Evolutionary conservation across 1,140 invertebrate species (phyloP), one percentile per base, ranked within the genome.

Genomic region (Dendrolimus punctatus): DNA sequence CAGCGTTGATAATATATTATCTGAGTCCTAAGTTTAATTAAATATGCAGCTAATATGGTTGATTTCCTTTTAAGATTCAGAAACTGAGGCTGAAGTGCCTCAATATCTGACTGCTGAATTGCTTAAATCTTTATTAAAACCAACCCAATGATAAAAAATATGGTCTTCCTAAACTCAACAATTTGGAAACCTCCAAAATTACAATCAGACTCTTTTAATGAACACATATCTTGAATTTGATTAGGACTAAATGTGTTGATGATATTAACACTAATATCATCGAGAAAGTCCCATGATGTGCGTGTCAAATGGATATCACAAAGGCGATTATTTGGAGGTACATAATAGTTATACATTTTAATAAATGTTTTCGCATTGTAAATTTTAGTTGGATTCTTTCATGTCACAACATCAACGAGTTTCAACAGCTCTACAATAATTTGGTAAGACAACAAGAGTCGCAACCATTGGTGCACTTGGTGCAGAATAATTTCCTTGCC

Each of bases 331-430:
- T 38, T 48, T 39, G 46, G 37, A 39, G 46, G 46, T 8, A 48
- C 37, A 48, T 48, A 48, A 48, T 48, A 48, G n/a, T 48, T 48
- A 8, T 48, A 39, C 46, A 48, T 48, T 48, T 48, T 49, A 10
- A 3, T 23, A 23, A 23, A 1, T 23, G 23, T 23, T 23, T 23
- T 23, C 23, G 23, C 23, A 23, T 23, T 23, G 23, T 23, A 23
- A 23, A 2, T 23, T 1, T 23, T 23, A 23, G 1, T 23, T 3
- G 23, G 23, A 2, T 23, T 23, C 23, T 23, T 23, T 23, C 23
- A 23, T 23, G 23, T 23, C 23, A 2, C 23, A 23, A 23, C 23
- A 23, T 3, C 23, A 2, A 23, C 23, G 1, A 23, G 23, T 23
- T 49, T 49, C 48, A 8, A 41, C 48, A 40, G 48, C 8, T 49